Percentiles rank a stretch among this genome's conserved stretches.
These are phyloP conservation scores for Chrysomela aeneicollis DNA, from an alignment of 2,888 invertebrate species.

Conservation along the genomic window DNA sequence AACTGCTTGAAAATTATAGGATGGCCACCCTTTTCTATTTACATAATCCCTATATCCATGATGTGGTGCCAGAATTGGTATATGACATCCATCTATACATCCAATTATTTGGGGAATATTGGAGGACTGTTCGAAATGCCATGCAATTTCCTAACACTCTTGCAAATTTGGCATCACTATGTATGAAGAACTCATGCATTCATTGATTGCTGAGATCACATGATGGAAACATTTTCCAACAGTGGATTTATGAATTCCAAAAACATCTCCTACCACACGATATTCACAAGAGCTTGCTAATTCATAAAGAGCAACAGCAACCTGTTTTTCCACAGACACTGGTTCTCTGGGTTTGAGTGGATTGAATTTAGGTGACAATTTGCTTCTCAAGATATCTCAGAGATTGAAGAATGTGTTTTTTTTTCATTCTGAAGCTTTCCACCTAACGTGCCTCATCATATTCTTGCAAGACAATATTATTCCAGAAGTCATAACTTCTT, in stretches of 20 bases:
- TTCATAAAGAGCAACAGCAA: constrained; percentile 11
- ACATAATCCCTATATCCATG: constrained; percentile 15
- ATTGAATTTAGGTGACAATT: constrained; percentile 7
- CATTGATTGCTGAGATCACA: not conserved
- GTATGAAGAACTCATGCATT: constrained; percentile 5
- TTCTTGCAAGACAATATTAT: not conserved
- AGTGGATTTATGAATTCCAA: constrained; percentile 16
- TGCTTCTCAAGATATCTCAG: constrained; percentile 1
- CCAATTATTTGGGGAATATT: constrained; percentile 18
- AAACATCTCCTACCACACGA: constrained; percentile 14
- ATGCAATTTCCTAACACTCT: constrained; percentile 13
- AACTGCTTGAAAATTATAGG: constrained; percentile 10
- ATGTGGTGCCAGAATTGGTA: constrained; percentile 3
- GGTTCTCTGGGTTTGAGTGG: constrained; percentile 1
- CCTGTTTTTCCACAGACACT: constrained; percentile 21
- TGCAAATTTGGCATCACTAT: not conserved
- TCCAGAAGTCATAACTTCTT: constrained; percentile 19
- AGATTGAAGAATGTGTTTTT: constrained; percentile 6
- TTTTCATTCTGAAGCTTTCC: constrained; percentile 20
- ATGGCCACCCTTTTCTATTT: constrained; percentile 21
- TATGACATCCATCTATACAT: constrained; percentile 20
- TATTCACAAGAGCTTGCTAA: constrained; percentile 18
- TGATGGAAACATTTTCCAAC: constrained; percentile 10
- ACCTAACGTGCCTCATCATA: constrained; percentile 12
- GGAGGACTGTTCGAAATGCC: constrained; percentile 12